A percentile compares a stretch with the other conserved stretches of the same genome.
These are phyloP conservation scores for Mythimna pallens DNA, from an alignment of 2,888 invertebrate species.

Conservation along the genomic window DNA sequence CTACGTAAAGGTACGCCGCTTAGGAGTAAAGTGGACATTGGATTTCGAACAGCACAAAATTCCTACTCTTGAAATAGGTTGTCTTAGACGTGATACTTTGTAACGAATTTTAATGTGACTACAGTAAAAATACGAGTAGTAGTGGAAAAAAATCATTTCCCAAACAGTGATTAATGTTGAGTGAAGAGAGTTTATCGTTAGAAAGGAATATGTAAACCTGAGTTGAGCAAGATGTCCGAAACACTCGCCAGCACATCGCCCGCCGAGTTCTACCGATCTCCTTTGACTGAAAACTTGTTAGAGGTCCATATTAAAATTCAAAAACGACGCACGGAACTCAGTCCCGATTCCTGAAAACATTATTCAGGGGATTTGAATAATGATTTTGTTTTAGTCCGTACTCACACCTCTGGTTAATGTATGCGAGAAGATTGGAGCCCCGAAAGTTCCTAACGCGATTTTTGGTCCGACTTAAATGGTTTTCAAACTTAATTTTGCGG, in stretches of 20 bases:
- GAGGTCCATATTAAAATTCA: slow-evolving; percentile 90
- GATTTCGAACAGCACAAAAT: background rate
- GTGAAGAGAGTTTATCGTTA: background rate
- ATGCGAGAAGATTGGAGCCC: slow-evolving; percentile 85
- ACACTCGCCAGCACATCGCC: slow-evolving; percentile 63
- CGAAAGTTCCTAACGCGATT: slow-evolving; percentile 86
- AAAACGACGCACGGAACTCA: slow-evolving; percentile 88
- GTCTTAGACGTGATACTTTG: background rate
- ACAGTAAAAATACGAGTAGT: too few species aligned
- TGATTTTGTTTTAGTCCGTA: slow-evolving; percentile 88
- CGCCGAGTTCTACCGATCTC: slow-evolving; percentile 82
- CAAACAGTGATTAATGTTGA: background rate
- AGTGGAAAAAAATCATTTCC: background rate
- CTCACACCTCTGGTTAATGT: slow-evolving; percentile 80
- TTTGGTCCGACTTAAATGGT: slow-evolving; percentile 88
- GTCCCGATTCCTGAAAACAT: slow-evolving; percentile 89
- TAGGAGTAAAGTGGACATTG: slow-evolving; percentile 63
- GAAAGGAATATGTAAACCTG: background rate
- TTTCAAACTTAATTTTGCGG: slow-evolving; percentile 86
- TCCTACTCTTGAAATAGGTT: background rate
- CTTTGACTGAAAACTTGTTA: slow-evolving; percentile 90
- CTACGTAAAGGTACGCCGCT: slow-evolving; percentile 54
- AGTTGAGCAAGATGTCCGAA: slow-evolving; percentile 65
- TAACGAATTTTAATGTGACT: background rate
- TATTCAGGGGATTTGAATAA: slow-evolving; percentile 90